phyloP scores from a whole-genome alignment of 2,888 invertebrate species.

The Mactromeris polynyma region DNA sequence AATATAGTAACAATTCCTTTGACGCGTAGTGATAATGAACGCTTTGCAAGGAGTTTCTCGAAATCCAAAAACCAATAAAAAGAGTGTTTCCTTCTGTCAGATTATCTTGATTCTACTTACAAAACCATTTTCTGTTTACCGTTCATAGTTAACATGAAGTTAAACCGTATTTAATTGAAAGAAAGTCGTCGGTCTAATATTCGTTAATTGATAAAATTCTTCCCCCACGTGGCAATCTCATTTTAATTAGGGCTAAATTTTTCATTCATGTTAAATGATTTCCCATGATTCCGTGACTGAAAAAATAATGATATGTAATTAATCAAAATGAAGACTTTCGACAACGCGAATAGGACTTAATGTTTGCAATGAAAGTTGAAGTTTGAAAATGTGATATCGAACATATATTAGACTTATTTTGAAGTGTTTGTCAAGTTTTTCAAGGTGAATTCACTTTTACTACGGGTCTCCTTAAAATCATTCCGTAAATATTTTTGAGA shows the following conservation, averaged over 20 bases:
- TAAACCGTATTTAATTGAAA: slow-evolving; percentile 34
- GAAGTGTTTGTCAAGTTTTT: not conserved
- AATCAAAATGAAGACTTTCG: not conserved
- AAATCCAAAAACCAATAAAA: not conserved
- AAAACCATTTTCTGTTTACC: slow-evolving; percentile 21
- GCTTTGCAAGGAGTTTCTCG: not conserved
- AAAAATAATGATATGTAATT: not conserved
- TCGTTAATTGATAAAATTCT: slow-evolving; percentile 24
- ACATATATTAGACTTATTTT: not conserved
- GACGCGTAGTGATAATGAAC: not conserved
- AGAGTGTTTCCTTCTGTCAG: not conserved
- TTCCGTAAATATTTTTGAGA: no score
- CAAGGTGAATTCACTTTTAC: not conserved
- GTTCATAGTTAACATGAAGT: slow-evolving; percentile 13
- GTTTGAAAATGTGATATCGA: not conserved
- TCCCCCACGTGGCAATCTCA: not conserved
- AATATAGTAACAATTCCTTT: not conserved
- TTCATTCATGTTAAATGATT: not conserved
- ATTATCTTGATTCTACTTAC: slow-evolving; percentile 12
- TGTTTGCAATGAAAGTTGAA: not conserved
- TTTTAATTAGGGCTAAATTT: not conserved
- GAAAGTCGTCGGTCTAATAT: slow-evolving; percentile 8
- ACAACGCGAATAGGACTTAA: not conserved
- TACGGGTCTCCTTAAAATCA: no score
- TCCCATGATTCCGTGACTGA: not conserved